Evolutionary conservation across 2,797 vertebrate species (phyloP), one percentile per base, ranked within the genome.

Genomic region (Lutjanus argentimaculatus): DNA sequence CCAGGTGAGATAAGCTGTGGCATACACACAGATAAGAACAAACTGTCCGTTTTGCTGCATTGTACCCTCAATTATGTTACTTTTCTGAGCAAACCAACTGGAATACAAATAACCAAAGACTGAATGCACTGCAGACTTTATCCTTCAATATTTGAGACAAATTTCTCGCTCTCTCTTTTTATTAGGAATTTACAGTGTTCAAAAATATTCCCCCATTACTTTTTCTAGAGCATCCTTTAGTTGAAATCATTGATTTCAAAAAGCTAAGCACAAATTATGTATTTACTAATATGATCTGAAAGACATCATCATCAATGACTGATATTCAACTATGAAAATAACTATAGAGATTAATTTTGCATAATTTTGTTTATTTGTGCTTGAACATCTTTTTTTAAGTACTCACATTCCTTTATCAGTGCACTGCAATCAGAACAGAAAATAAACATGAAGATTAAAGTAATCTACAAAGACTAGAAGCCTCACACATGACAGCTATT

Each of bases 1-100:
- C 61, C 62, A 62, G 75, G 84, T 72, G 69, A 83, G 77, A 83
- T 63, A 72, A 43, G 59, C 79, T 42, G 71, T 12, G n/a, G 62
- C 22, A 22, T 49, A 70, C 63, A 66, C 83, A 72, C 46, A 81
- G 65, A 13, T 72, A 85, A 85, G 67, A 73, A 76, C 49, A 77
- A 48, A 67, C 55, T 76, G 64, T 70, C 48, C 48, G 10, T 63
- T 78, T 55, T 75, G 51, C 76, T 72, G 69, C 82, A 71, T 40
- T 83, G 74, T 77, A n/a, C 15, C 62, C 4, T 74, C 75, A 81
- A 71, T 69, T 8, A 73, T 59, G 14, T 14, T 46, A 49, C 74
- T 75, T 75, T 73, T 64, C 25, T 16, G 15, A 53, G 73, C 21
- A 72, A 76, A 82, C 65, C 59, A 4, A 25, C 22, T 53, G 14